Evolutionary conservation across 2,888 invertebrate species (phyloP), one percentile per base, ranked within the genome.

Genomic region (Macrosiphum euphorbiae): DNA sequence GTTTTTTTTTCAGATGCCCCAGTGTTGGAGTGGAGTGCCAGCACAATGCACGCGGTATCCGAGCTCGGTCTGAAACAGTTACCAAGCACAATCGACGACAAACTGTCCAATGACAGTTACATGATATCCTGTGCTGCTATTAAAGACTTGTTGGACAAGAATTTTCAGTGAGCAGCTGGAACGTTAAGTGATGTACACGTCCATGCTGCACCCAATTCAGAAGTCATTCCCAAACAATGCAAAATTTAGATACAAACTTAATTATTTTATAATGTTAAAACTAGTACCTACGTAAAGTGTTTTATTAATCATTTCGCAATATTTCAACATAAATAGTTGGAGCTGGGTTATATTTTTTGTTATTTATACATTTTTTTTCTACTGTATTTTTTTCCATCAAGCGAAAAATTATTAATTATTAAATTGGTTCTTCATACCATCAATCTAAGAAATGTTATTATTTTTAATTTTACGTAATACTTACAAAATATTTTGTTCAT

Each of bases 21-120:
- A 41, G n/a, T 55, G 11, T 86, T 41, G 41, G 28, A 86, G 7
- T 94, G 93, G 90, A 86, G 50, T 28, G 7, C 16, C 28, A 13
- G 8, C 11, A 86, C 61, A 41, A 20, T 41, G 7, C 35, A 85
- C 0, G 41, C 28, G 28, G 44, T 94, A 4, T 41, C 78, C 3
- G 78, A 78, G 78, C 47, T 86, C 28, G 52, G 7, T 50, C 3
- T 90, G 11, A 86, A 58, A 50, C 85, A 85, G 7, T 4, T 94
- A 20, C 28, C 41, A 1, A 90, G 93, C 41, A 24, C 50, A 3
- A 86, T 94, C 7, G 8, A 90, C 35, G 93, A 94, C 0, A 94
- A 90, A 90, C 13, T 94, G 26, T 35, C 90, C 2, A 86, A n/a
- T 4, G 93, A 94, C 1, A 86, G 35, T 52, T 94, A 94, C 41